Evolutionary conservation across 2,113 vertebrate species (phyloP).

Genomic region (Lycaon pictus): DNA sequence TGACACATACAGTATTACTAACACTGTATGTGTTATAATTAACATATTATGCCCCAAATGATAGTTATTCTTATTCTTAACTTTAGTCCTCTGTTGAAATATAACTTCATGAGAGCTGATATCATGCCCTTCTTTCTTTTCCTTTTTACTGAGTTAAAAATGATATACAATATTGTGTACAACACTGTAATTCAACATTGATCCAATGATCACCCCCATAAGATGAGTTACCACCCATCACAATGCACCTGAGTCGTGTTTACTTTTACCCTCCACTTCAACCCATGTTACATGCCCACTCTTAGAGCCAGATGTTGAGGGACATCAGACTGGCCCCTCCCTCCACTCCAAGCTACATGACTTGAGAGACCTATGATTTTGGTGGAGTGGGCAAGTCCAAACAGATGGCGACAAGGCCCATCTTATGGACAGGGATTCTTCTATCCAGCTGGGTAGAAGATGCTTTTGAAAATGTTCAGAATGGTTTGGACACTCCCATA

Average conservation of each 20-base stretch:
- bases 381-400: neutral
- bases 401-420: neutral
- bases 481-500: neutral
- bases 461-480: neutral
- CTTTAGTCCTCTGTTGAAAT: neutral
- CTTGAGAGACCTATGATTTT: neutral
- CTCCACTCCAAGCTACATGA: neutral
- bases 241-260: rapidly evolving
- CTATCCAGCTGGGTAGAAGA: neutral
- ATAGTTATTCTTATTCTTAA: neutral
- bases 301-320: neutral
- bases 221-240: neutral
- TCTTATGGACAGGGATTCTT: neutral
- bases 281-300: neutral
- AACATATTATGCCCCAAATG: neutral
- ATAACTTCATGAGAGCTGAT: neutral
- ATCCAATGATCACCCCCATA: neutral
- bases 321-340: neutral
- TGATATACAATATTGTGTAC: neutral
- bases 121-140: neutral
- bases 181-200: neutral
- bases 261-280: neutral
- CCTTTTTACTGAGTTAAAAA: neutral
- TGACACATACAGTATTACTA: too few species aligned
- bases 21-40: neutral